Percentiles rank a stretch among this genome's conserved stretches.
Conservation (phyloP, 2,113 vertebrate species). For the Pygathrix nemaeus region DNA sequence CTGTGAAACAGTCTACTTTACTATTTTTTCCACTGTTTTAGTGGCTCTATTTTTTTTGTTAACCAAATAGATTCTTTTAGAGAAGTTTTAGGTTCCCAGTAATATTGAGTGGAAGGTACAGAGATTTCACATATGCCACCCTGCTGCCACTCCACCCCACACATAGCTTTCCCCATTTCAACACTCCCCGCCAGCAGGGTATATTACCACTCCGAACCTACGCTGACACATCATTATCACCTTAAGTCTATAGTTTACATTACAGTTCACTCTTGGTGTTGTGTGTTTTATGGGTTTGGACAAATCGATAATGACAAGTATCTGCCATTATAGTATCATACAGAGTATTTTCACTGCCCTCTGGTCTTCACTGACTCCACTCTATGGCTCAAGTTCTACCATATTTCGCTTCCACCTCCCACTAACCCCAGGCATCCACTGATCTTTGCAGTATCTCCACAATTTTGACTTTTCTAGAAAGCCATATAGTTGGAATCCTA, state of each 20-base stretch:
- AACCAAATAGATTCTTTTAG: background rate
- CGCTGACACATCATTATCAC: background rate
- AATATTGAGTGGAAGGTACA: background rate
- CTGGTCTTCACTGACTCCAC: background rate
- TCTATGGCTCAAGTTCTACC: too few relatives aligned
- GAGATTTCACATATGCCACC: background rate
- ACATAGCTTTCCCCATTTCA: background rate
- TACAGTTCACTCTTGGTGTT: background rate
- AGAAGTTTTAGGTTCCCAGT: background rate
- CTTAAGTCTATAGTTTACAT: background rate
- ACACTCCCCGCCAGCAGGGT: accelerated
- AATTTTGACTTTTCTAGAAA: background rate
- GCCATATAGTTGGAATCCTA: background rate
- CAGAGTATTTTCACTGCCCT: background rate
- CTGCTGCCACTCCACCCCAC: too few relatives aligned
- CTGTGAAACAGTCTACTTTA: background rate
- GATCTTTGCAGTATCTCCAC: background rate
- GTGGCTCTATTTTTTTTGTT: background rate
- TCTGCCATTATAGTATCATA: background rate
- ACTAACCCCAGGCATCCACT: background rate
- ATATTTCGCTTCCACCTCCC: background rate
- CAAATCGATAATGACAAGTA: background rate
- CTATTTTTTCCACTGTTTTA: background rate
- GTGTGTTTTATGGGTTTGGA: background rate
- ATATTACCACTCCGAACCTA: background rate